Evolutionary conservation across 2,888 invertebrate genomes (phyloP).

Genomic region (Aromia moschata): DNA sequence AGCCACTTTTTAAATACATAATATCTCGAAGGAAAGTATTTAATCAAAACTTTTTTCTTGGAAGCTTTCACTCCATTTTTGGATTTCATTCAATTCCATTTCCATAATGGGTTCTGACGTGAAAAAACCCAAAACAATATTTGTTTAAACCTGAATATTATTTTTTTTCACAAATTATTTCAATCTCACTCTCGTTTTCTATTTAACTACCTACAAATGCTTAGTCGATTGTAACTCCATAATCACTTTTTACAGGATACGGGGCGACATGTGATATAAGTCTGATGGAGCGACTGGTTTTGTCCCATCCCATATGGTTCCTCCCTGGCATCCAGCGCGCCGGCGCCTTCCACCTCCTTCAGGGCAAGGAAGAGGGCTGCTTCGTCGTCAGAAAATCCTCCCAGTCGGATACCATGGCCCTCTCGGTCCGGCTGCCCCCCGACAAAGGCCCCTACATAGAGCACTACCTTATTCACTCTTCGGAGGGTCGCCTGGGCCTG

Average conservation of each 20-base stretch:
- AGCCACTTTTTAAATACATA: no score
- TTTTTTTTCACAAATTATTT: no score
- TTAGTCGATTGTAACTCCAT: neutral
- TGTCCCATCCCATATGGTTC: conserved; percentile 96
- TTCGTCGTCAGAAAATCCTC: conserved; percentile 96
- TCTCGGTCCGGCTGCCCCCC: conserved; percentile 88
- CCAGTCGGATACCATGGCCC: conserved; percentile 92
- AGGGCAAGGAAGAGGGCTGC: conserved; percentile 93
- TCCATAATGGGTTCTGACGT: no score
- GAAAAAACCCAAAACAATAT: no score
- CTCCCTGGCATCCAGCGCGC: conserved; percentile 92
- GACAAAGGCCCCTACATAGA: conserved; percentile 93
- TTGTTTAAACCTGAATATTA: no score
- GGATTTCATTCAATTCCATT: no score
- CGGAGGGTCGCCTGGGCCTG: conserved; percentile 81
- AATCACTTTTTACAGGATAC: conserved; percentile 62
- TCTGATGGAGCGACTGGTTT: conserved; percentile 85
- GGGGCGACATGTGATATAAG: conserved; percentile 86
- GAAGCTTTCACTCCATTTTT: no score
- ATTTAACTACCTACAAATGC: no score
- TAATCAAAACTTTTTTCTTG: no score
- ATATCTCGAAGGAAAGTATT: no score
- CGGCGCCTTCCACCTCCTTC: conserved; percentile 92
- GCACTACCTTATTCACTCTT: conserved; percentile 93
- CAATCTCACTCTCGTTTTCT: no score